A percentile compares a stretch with the other conserved stretches of the same genome.
These are phyloP conservation scores for Lepidotrigona ventralis DNA, from an alignment of 1,140 invertebrate genomes.

Conservation along the genomic window DNA sequence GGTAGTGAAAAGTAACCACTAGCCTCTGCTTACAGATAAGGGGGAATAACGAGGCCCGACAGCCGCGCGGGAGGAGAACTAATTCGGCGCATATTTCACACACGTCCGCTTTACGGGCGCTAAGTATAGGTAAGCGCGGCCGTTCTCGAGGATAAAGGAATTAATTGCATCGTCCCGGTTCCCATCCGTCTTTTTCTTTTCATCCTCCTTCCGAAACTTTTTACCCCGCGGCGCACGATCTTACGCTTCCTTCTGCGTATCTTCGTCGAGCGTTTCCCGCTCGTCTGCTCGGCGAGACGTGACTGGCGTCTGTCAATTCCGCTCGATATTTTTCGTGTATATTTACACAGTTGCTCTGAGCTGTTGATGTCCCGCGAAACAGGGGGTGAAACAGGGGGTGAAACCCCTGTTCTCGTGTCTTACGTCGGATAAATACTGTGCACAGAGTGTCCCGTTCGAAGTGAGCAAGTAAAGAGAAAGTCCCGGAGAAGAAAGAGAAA, in stretches of 20 bases:
- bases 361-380: background rate
- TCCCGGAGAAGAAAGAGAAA: no score
- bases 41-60: constrained; percentile 68
- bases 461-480: no score
- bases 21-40: constrained; percentile 61
- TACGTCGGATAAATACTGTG: background rate
- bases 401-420: background rate
- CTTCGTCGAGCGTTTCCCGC: background rate
- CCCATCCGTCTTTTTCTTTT: constrained; percentile 32
- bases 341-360: background rate
- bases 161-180: constrained; percentile 48
- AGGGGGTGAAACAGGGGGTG: no score
- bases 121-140: constrained; percentile 51
- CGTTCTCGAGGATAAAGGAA: constrained; percentile 56
- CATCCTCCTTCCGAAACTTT: background rate
- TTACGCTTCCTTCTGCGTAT: background rate
- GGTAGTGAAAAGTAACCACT: constrained; percentile 59
- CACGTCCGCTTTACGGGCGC: constrained; percentile 48
- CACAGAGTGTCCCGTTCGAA: no score
- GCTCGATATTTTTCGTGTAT: constrained; percentile 1
- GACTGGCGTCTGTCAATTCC: constrained; percentile 11
- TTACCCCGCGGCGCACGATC: background rate
- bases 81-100: constrained; percentile 67
- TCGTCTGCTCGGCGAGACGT: background rate
- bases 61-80: constrained; percentile 64